Evolutionary conservation across 2,888 invertebrate genomes (phyloP), one percentile per base, ranked within the genome.

Genomic region (Machimus atricapillus): DNA sequence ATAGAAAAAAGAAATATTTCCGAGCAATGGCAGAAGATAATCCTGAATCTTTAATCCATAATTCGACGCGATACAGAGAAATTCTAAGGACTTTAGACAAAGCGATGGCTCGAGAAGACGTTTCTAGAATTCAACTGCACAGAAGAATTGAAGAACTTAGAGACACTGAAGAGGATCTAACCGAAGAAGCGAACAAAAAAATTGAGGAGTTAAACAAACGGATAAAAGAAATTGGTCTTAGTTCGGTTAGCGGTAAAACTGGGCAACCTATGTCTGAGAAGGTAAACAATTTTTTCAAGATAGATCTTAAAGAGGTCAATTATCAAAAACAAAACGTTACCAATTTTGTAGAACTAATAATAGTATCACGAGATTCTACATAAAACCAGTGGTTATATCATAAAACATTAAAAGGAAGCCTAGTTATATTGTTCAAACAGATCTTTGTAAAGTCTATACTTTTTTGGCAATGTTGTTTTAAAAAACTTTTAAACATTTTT

Each of bases 11-110:
- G 46, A 90, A 89, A 37, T 89, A 89, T 34, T 40, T 23, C 5
- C 90, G 92, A 1, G 88, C 88, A 0, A 88, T 92, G 7, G 7
- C 16, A 0, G 89, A 89, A 7, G 90, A 90, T 86, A 89, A 83
- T 82, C 85, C 88, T 0, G 31, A 90, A 86, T 34, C 12, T 0
- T 76, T 89, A 7, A 4, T 82, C 0, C 87, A 85, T 16, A 85
- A 86, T 58, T 27, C 88, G 6, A 86, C 87, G 0, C 89, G 89
- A 34, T 91, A 91, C 34, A 9, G 19, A 0, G 23, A 19, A 0
- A 88, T 87, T 0, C 85, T 90, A 1, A 0, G 3, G 0, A 23
- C 34, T n/a, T 82, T 91, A 14, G 91, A 91, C 88, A 27, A 86
- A n/a, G 3, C 87, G 0, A 79, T 86, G 0, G 86, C 83, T 7